Evolutionary conservation across 2,113 vertebrate genomes (phyloP), one percentile per base, ranked within the genome.

Genomic region (Mandrillus leucophaeus): DNA sequence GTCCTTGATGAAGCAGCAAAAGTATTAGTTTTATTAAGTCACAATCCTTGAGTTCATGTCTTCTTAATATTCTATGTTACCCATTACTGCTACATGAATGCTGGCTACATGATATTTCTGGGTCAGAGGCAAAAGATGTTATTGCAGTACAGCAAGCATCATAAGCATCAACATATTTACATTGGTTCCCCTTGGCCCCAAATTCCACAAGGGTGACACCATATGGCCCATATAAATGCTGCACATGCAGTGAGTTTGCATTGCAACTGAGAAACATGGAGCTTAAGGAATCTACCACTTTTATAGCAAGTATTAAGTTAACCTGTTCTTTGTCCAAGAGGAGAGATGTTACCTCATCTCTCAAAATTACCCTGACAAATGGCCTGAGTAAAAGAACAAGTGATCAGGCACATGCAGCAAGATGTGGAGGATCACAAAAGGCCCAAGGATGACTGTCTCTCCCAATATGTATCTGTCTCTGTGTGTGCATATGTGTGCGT

Each of bases 191-290:
- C 22, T 93, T 83, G 70, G 32, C 20, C n/a, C 50, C 57, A 76
- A 8, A 78, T 93, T 79, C 72, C 55, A 96, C 22, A 50, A 59
- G 30, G 73, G 1, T 84, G 93, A 57, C 11, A 76, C 43, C 57
- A 12, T 61, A 52, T n/a, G 35, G 40, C 20, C 52, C 25, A 61
- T 45, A 78, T 38, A 57, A 88, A 88, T 96, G 17, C 27, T 80
- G 22, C 30, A n/a, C 17, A 61, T 25, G 5, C 10, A 23, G 25
- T 81, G 38, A 9, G 52, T 94, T 96, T 88, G 27, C 48, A 73
- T 94, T 45, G 94, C 59, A 96, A 57, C 61, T 57, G 25, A 92
- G 45, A 96, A 94, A 66, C 16, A 88, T 0, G 73, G 79, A 88
- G 20, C 70, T 75, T 66, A 79, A 66, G 16, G 5, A 59, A 57